phyloP scores from a whole-genome alignment of 1,140 invertebrate genomes.

The Nixonia krombeini region DNA sequence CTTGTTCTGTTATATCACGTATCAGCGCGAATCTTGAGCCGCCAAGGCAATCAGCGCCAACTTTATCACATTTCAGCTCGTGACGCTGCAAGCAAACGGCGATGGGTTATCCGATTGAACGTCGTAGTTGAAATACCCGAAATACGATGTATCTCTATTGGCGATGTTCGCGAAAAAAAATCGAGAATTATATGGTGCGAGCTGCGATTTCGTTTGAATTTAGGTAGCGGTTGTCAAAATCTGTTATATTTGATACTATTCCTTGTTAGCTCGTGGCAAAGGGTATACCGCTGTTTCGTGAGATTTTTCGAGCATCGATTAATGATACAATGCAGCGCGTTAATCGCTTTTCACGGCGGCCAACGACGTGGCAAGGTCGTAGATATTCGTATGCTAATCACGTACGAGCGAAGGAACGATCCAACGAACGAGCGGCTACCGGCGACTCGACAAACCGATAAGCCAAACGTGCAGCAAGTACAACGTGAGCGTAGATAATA shows the following conservation, averaged over 20 bases:
- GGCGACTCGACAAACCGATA: conserved; percentile 46
- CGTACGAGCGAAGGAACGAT: conserved; percentile 41
- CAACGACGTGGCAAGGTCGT: conserved; percentile 59
- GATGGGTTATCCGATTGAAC: not conserved
- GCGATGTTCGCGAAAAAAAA: too few relatives aligned
- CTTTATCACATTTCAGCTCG: conserved; percentile 17
- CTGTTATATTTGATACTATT: too few relatives aligned
- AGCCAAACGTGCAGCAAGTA: conserved; percentile 49
- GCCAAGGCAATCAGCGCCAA: conserved; percentile 26
- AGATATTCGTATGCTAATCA: conserved; percentile 66
- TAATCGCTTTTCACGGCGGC: conserved; percentile 44
- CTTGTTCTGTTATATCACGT: conserved; percentile 38
- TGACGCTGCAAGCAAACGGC: not conserved
- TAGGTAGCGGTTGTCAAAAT: too few relatives aligned
- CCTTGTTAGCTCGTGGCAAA: too few relatives aligned
- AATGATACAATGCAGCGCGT: conserved; percentile 44
- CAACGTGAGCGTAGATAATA: conserved; percentile 50
- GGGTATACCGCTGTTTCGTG: not conserved
- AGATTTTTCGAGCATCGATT: conserved; percentile 39
- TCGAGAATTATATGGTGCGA: too few relatives aligned
- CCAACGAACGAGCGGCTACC: conserved; percentile 36
- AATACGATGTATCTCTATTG: too few relatives aligned
- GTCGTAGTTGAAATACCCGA: not conserved
- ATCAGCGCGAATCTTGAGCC: conserved; percentile 27
- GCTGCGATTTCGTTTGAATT: too few relatives aligned